These are phyloP conservation scores for Drosophila paranaensis DNA, from an alignment of 2,888 invertebrate genomes.

Conservation along the genomic window DNA sequence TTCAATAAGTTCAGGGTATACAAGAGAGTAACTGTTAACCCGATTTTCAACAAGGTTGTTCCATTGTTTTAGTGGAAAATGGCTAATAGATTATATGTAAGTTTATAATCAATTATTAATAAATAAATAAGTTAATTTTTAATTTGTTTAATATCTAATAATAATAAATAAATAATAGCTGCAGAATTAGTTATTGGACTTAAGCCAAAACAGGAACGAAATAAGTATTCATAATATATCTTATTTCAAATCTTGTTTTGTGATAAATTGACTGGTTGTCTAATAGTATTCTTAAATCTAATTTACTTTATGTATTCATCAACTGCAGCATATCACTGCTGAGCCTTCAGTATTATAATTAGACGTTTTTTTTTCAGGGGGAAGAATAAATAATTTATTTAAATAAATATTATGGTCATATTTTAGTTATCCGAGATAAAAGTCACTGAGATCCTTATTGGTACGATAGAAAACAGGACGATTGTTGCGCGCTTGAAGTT, in stretches of 20 bases:
- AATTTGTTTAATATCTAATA: neutral
- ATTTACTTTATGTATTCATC: neutral
- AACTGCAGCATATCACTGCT: neutral
- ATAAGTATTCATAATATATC: neutral
- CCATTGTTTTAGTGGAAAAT: no score
- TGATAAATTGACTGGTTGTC: neutral
- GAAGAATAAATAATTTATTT: conserved; percentile 1
- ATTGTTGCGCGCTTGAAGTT: conserved; percentile 59
- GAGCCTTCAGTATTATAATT: neutral
- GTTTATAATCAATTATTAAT: neutral
- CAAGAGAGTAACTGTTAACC: no score
- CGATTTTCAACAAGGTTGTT: no score
- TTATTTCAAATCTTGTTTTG: neutral
- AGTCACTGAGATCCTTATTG: conserved; percentile 9
- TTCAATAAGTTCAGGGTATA: no score
- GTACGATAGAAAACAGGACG: conserved; percentile 52
- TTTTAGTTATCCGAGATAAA: conserved; percentile 2
- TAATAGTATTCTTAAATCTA: neutral
- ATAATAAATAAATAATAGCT: neutral
- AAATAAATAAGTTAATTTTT: neutral
- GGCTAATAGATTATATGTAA: no score
- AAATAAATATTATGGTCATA: neutral
- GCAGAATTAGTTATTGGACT: neutral
- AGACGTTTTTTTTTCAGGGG: neutral
- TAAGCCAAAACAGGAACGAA: neutral